A percentile compares a stretch with the other conserved stretches of the same genome.
phyloP scores from a whole-genome alignment of 2,113 vertebrate genomes.

The Odontophorus gujanensis region DNA sequence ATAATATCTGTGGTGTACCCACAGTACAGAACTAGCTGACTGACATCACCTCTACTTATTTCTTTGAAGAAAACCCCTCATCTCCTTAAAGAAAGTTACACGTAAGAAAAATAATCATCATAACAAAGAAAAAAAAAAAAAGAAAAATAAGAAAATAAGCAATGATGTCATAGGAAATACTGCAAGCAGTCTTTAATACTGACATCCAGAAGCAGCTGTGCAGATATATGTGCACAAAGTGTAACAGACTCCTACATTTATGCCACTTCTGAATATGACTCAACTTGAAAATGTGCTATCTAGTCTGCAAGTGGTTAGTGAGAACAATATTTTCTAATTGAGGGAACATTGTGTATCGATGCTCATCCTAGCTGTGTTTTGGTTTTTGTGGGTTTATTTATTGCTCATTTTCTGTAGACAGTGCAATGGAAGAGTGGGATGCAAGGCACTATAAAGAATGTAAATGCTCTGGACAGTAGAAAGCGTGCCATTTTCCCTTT shows the following conservation, averaged over 20 bases:
- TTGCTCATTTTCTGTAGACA: conserved; percentile 2
- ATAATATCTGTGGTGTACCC: neutral
- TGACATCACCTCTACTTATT: neutral
- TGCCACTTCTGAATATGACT: neutral
- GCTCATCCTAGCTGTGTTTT: neutral
- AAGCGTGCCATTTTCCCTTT: neutral
- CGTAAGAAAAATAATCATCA: neutral
- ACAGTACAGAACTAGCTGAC: neutral
- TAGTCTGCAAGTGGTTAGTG: neutral
- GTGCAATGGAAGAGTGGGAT: neutral
- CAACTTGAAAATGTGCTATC: neutral
- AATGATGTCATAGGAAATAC: neutral
- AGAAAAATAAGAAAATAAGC: neutral
- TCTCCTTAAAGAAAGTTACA: neutral
- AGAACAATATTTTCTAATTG: conserved; percentile 1
- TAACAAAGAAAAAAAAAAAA: neutral
- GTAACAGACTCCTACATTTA: neutral
- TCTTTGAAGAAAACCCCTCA: neutral
- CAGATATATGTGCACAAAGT: neutral
- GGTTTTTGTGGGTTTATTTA: neutral
- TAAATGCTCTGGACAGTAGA: neutral
- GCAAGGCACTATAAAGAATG: neutral
- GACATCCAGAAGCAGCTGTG: neutral
- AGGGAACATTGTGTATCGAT: neutral
- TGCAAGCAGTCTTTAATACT: neutral